Conservation (phyloP, 2,888 invertebrate genomes). For the Cheilosia scutellata region DNA sequence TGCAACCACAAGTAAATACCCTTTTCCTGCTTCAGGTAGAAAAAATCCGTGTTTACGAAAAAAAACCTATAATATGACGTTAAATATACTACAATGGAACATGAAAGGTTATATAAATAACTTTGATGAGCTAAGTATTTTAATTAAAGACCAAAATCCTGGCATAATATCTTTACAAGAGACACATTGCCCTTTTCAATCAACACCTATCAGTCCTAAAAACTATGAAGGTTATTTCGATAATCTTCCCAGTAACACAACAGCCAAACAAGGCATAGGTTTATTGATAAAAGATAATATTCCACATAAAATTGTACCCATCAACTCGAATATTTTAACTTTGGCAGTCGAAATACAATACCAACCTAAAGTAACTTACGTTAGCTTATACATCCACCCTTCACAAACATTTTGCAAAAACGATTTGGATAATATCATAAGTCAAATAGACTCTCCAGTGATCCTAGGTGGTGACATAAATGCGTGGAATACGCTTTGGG, state of each 20-base stretch:
- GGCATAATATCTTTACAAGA: conserved; percentile 25
- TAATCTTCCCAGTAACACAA: conserved; percentile 24
- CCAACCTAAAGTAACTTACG: too few relatives aligned
- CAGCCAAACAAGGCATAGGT: conserved; percentile 30
- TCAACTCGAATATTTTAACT: too few relatives aligned
- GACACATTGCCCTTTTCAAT: conserved; percentile 16
- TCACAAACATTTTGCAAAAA: too few relatives aligned
- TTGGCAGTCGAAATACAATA: too few relatives aligned
- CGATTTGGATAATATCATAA: too few relatives aligned
- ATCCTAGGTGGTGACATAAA: too few relatives aligned
- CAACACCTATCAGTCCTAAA: conserved; percentile 10
- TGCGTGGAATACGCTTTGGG: too few relatives aligned
- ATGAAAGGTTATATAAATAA: conserved; percentile 32
- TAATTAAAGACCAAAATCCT: conserved; percentile 11
- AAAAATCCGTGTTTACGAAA: neutral
- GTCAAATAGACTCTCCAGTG: too few relatives aligned
- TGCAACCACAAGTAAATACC: neutral
- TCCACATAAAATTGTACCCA: conserved; percentile 1
- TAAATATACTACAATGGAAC: conserved; percentile 10
- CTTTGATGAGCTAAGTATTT: conserved; percentile 33
- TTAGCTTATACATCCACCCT: too few relatives aligned
- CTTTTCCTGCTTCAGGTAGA: neutral
- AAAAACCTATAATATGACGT: neutral
- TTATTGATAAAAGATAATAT: conserved; percentile 24
- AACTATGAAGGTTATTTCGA: conserved; percentile 8